phyloP scores from a whole-genome alignment of 1,140 invertebrate species.

The Drosophila lowei region DNA sequence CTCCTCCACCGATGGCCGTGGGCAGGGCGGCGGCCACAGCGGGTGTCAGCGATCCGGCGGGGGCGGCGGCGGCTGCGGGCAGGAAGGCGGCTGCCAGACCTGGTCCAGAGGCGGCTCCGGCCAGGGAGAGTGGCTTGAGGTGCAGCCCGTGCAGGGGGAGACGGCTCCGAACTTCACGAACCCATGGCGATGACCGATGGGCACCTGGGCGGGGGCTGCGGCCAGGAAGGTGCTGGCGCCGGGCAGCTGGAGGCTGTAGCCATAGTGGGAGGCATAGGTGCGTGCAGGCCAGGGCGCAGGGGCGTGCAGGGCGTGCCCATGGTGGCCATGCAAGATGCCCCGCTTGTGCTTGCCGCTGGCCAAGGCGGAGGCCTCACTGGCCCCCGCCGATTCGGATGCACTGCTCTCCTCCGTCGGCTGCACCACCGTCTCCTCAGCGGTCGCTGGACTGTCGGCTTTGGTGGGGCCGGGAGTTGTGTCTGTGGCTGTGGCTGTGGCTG shows the following conservation, averaged over 20 bases:
- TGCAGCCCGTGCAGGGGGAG: constrained; percentile 38
- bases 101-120: neutral
- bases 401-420: constrained; percentile 4
- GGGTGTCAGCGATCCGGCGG: constrained; percentile 9
- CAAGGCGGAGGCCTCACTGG: neutral
- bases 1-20: constrained; percentile 12
- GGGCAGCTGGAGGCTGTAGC: constrained; percentile 71
- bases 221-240: constrained; percentile 56
- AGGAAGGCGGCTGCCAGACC: constrained; percentile 20
- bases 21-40: constrained; percentile 16
- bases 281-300: constrained; percentile 57
- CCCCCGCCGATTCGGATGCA: neutral
- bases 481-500: constrained; percentile 18
- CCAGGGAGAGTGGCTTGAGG: constrained; percentile 25
- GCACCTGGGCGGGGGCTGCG: constrained; percentile 13
- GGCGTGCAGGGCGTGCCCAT: constrained; percentile 15
- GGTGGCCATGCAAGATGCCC: constrained; percentile 59
- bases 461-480: neutral
- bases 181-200: constrained; percentile 38
- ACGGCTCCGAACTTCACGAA: constrained; percentile 54
- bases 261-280: constrained; percentile 75
- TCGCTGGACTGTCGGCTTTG: neutral
- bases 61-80: constrained; percentile 15
- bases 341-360: constrained; percentile 70
- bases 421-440: constrained; percentile 11